Conservation (phyloP, 2,797 vertebrate genomes). For the Gallinago nigripennis region DNA sequence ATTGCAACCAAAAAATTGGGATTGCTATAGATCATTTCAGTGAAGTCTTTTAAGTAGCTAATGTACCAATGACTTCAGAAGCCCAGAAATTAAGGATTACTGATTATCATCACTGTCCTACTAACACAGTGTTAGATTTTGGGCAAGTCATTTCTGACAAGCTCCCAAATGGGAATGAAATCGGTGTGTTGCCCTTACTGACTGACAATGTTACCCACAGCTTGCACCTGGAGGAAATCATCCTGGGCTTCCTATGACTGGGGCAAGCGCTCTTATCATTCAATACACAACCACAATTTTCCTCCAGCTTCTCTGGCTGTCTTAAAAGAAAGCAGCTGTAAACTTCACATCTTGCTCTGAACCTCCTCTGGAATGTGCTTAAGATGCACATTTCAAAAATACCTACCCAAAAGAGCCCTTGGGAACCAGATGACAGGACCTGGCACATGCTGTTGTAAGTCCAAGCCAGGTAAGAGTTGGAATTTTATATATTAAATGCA, state of each 20-base stretch:
- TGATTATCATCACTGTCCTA: neutral
- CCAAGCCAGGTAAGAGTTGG: neutral
- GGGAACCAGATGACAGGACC: neutral
- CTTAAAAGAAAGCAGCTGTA: neutral
- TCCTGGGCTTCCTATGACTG: neutral
- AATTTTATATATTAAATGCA: neutral
- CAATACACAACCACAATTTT: neutral
- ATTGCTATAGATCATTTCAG: neutral
- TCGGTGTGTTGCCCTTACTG: neutral
- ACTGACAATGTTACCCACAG: neutral
- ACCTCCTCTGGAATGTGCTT: neutral
- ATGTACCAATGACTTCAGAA: neutral
- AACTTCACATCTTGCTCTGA: neutral
- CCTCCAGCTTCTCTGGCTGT: neutral
- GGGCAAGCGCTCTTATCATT: neutral
- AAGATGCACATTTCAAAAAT: constrained; percentile 14
- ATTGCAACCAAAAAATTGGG: neutral
- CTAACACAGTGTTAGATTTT: neutral
- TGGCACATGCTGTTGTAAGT: neutral
- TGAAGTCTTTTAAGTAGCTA: neutral
- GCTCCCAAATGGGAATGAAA: neutral
- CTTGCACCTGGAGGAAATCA: neutral
- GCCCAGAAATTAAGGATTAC: neutral
- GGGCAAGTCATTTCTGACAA: neutral
- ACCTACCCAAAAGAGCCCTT: neutral